Evolutionary conservation across 2,113 vertebrate genomes (phyloP).

Genomic region (Sceloporus undulatus): DNA sequence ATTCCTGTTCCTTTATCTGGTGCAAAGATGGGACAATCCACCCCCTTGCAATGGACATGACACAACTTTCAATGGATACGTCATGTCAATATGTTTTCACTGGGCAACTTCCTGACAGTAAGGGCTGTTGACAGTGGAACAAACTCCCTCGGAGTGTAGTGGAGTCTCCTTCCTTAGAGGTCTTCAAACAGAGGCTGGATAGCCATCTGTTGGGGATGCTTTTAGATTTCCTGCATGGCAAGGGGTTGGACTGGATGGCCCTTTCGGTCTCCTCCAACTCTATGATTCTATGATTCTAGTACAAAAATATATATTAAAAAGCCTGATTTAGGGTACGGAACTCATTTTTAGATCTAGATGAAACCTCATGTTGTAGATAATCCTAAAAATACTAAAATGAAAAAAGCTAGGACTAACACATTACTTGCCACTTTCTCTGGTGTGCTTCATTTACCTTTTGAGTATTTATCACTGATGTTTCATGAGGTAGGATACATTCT

Average conservation of each 20-base stretch:
- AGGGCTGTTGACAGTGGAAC: too few species aligned
- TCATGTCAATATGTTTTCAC: neutral
- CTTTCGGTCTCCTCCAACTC: too few species aligned
- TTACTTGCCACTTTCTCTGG: neutral
- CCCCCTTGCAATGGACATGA: neutral
- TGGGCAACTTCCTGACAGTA: neutral
- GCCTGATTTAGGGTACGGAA: neutral
- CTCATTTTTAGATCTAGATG: neutral
- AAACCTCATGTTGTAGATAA: neutral
- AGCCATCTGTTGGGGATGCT: too few species aligned
- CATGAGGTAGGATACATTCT: neutral
- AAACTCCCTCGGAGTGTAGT: too few species aligned
- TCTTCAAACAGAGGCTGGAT: too few species aligned
- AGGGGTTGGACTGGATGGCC: too few species aligned
- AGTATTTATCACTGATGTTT: neutral
- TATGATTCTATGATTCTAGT: too few species aligned
- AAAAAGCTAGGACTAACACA: neutral
- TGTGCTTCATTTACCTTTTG: neutral
- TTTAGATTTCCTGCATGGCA: too few species aligned
- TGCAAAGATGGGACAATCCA: neutral
- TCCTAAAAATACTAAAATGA: neutral
- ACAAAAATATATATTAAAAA: slow-evolving; percentile 2
- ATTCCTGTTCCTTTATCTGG: neutral
- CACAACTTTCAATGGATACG: neutral
- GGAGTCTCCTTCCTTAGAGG: too few species aligned